A percentile compares a stretch with the other conserved stretches of the same genome.
phyloP scores from a whole-genome alignment of 2,113 vertebrate genomes.

The Callipepla californica region DNA sequence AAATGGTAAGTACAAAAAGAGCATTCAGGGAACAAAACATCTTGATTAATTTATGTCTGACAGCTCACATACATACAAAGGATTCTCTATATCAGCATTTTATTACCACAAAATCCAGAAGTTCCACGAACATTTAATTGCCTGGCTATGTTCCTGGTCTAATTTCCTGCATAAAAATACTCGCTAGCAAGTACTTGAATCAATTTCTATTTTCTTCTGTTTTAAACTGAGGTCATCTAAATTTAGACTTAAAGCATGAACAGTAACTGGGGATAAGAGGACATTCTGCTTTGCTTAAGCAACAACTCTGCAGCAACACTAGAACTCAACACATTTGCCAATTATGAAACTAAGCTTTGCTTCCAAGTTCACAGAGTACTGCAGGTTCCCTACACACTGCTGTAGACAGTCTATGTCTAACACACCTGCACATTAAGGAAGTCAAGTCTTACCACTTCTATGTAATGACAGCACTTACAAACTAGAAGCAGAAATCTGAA shows the following conservation, averaged over 20 bases:
- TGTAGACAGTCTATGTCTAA: not conserved
- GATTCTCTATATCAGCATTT: slow-evolving; percentile 46
- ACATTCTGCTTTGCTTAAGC: slow-evolving; percentile 59
- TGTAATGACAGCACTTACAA: not conserved
- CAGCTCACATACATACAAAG: slow-evolving; percentile 29
- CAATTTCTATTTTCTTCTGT: slow-evolving; percentile 58
- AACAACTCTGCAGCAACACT: slow-evolving; percentile 25
- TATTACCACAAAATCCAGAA: slow-evolving; percentile 47
- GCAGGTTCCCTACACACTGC: not conserved
- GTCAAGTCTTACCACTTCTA: not conserved
- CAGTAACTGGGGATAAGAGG: slow-evolving; percentile 65
- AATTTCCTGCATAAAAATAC: slow-evolving; percentile 51
- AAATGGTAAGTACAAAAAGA: slow-evolving; percentile 36
- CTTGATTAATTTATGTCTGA: slow-evolving; percentile 36
- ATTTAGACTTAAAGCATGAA: slow-evolving; percentile 72
- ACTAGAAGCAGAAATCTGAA: not conserved
- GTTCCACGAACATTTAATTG: slow-evolving; percentile 47
- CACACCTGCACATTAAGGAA: not conserved
- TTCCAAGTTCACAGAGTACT: not conserved
- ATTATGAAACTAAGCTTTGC: not conserved
- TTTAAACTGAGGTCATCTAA: slow-evolving; percentile 72
- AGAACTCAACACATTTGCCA: not conserved
- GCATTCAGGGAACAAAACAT: slow-evolving; percentile 37
- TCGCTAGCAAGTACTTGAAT: slow-evolving; percentile 55
- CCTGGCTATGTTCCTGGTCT: slow-evolving; percentile 40